These are phyloP conservation scores for Pycnomerus fuliginosus DNA, from an alignment of 2,888 invertebrate species.

Conservation along the genomic window DNA sequence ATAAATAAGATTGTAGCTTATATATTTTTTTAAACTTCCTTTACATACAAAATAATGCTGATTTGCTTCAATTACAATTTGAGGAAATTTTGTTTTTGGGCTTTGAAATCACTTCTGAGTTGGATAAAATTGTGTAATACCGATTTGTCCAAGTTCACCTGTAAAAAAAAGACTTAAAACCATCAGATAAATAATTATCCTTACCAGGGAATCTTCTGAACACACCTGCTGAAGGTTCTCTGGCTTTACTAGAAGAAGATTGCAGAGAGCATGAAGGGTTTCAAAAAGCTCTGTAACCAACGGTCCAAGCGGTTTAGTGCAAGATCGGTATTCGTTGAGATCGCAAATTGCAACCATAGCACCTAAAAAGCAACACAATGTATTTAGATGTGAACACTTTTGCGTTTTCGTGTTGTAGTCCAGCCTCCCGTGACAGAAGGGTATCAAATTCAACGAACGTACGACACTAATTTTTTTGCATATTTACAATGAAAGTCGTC, in stretches of 20 bases:
- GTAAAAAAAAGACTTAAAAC: constrained; percentile 47
- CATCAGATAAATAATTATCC: neutral
- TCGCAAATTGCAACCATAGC: constrained; percentile 98
- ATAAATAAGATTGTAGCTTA: too few relatives aligned
- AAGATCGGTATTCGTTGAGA: constrained; percentile 94
- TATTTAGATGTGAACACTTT: too few relatives aligned
- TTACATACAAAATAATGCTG: too few relatives aligned
- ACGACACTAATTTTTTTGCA: too few relatives aligned
- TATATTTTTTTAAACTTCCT: too few relatives aligned
- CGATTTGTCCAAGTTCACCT: constrained; percentile 88
- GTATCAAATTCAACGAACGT: too few relatives aligned
- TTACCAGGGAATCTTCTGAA: constrained; percentile 89
- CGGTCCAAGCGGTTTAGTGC: constrained; percentile 74
- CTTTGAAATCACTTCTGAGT: constrained; percentile 90
- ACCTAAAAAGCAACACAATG: constrained; percentile 60
- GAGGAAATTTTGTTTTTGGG: constrained; percentile 62
- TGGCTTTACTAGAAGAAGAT: constrained; percentile 90
- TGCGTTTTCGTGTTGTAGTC: too few relatives aligned
- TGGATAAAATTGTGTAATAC: constrained; percentile 92
- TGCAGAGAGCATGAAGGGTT: constrained; percentile 92
- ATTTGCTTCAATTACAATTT: too few relatives aligned
- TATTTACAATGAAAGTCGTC: too few relatives aligned
- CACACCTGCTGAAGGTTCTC: constrained; percentile 96
- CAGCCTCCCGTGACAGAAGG: too few relatives aligned
- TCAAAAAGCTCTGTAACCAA: constrained; percentile 89